Conservation (phyloP, 2,797 vertebrate genomes). For the Halcyon chelicuti region DNA sequence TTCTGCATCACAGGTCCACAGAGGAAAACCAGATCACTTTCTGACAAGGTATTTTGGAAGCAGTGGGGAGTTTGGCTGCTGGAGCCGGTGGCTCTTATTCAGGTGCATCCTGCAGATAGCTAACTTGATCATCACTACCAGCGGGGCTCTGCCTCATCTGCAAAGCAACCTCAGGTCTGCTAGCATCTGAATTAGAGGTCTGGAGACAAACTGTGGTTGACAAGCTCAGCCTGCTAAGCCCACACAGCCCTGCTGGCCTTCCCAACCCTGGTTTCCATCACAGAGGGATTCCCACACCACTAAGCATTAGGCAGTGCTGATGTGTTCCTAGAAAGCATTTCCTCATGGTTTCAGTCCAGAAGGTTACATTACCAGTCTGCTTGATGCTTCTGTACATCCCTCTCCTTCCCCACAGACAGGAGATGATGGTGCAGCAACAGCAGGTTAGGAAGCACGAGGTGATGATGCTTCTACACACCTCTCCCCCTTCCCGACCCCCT, state of each 20-base stretch:
- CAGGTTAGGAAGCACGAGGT: fast-evolving
- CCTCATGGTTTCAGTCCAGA: not conserved
- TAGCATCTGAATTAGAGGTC: not conserved
- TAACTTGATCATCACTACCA: fast-evolving
- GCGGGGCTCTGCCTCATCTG: not conserved
- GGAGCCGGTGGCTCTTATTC: not conserved
- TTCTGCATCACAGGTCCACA: not conserved
- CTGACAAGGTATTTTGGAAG: not conserved
- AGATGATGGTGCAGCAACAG: not conserved
- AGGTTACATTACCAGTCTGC: not conserved
- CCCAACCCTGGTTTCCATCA: not conserved
- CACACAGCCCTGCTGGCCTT: not conserved
- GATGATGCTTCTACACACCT: not conserved
- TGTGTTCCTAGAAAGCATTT: constrained; percentile 25
- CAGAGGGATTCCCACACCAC: not conserved
- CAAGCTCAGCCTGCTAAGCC: not conserved
- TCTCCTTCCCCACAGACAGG: not conserved
- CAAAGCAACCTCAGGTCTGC: not conserved
- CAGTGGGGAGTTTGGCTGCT: not conserved
- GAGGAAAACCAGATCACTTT: not conserved
- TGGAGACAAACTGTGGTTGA: not conserved
- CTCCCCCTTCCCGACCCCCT: not conserved
- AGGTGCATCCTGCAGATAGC: not conserved
- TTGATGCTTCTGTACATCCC: not conserved
- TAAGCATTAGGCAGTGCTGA: not conserved